phyloP scores from a whole-genome alignment of 2,113 vertebrate species.

The Nibea albiflora region DNA sequence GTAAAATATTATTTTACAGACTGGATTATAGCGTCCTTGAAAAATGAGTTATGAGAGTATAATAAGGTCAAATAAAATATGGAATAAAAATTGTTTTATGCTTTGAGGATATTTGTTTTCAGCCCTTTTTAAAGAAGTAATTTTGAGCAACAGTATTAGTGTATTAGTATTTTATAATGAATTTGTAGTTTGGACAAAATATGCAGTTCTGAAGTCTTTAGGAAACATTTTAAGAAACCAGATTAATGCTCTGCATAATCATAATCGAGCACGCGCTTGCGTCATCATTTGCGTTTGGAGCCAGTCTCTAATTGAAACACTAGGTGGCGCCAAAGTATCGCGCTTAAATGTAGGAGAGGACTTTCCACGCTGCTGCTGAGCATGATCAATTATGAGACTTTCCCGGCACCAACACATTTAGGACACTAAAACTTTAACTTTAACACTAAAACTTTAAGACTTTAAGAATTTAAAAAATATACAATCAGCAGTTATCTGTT shows the following conservation, averaged over 20 bases:
- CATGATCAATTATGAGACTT: background rate
- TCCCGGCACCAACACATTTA: background rate
- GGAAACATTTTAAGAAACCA: background rate
- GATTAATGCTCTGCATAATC: background rate
- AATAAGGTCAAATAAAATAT: background rate
- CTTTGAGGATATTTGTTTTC: background rate
- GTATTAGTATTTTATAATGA: background rate
- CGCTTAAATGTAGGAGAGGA: background rate
- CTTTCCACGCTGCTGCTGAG: background rate
- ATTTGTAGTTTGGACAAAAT: background rate
- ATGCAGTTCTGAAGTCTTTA: background rate
- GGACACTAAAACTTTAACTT: background rate
- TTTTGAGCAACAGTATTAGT: background rate
- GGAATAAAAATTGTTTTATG: background rate
- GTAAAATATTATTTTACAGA: background rate
- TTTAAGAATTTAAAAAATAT: background rate
- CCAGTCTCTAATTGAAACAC: background rate
- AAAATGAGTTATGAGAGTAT: background rate
- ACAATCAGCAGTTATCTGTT: background rate
- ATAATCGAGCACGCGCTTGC: background rate
- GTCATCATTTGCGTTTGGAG: background rate
- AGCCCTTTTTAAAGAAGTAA: too few relatives aligned
- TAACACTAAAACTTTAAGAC: too few relatives aligned
- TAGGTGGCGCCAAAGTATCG: conserved; percentile 67
- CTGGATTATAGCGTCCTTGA: background rate